These are phyloP conservation scores for Ochlodes sylvanus DNA, from an alignment of 2,888 invertebrate genomes.

Conservation along the genomic window DNA sequence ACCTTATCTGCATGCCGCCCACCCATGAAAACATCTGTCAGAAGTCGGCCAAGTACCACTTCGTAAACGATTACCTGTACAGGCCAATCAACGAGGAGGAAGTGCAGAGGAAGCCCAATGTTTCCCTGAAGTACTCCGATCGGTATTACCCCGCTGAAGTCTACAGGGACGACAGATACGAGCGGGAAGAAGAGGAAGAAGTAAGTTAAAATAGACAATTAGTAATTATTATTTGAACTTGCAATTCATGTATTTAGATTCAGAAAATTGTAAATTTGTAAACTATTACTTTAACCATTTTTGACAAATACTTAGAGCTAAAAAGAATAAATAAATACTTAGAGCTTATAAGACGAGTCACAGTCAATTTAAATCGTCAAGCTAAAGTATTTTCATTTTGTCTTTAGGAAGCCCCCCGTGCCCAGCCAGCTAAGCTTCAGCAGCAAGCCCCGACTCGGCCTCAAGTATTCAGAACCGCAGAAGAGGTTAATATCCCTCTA, in stretches of 20 bases:
- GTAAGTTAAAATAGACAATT: conserved; percentile 45
- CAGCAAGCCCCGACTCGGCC: conserved; percentile 62
- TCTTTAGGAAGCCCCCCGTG: conserved; percentile 59
- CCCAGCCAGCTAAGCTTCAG: conserved; percentile 60
- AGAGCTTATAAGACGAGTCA: too few species aligned
- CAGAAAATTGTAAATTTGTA: too few species aligned
- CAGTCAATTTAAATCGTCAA: too few species aligned
- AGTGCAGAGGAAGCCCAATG: conserved; percentile 91
- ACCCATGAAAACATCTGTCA: conserved; percentile 95
- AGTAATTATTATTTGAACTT: too few species aligned
- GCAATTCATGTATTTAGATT: too few species aligned
- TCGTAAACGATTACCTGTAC: conserved; percentile 96
- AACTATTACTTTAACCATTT: too few species aligned
- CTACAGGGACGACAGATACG: conserved; percentile 87
- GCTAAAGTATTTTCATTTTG: background rate
- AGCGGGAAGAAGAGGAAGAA: conserved; percentile 79
- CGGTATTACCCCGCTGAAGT: conserved; percentile 93
- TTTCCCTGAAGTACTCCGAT: conserved; percentile 92
- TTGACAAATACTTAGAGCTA: too few species aligned
- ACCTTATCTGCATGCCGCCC: conserved; percentile 97
- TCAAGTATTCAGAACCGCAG: conserved; percentile 93
- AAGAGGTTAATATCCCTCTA: conserved; percentile 94
- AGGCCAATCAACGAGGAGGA: conserved; percentile 94
- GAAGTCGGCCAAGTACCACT: conserved; percentile 94
- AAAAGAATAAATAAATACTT: too few species aligned